A percentile compares a stretch with the other conserved stretches of the same genome.
Evolutionary conservation across 2,113 vertebrate species (phyloP).

Genomic region (Microcebus murinus): DNA sequence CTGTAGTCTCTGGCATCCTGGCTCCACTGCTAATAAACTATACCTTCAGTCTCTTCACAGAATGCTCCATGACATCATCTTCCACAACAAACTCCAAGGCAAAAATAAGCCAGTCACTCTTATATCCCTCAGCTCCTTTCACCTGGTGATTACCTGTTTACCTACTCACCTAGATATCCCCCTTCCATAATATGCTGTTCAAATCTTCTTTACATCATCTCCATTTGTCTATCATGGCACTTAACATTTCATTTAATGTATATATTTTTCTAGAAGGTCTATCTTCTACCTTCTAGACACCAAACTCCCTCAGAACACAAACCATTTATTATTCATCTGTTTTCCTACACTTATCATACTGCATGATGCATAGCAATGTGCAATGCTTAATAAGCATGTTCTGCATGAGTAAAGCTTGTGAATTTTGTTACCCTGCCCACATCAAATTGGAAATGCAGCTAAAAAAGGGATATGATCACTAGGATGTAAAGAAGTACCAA

Average conservation of each 20-base stretch:
- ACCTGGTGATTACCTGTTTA: neutral
- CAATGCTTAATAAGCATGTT: neutral
- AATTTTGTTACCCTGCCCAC: neutral
- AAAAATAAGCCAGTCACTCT: neutral
- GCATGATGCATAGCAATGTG: neutral
- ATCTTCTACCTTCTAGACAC: conserved; percentile 7
- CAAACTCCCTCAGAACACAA: neutral
- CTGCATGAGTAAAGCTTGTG: neutral
- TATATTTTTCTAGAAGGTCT: conserved; percentile 11
- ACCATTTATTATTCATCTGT: conserved; percentile 37
- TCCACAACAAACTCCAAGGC: neutral
- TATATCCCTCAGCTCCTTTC: neutral
- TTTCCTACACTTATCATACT: neutral
- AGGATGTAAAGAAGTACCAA: neutral
- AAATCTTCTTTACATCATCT: neutral
- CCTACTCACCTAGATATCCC: neutral
- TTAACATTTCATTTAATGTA: neutral
- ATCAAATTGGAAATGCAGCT: conserved; percentile 36
- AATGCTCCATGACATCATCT: neutral
- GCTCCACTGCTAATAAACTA: neutral
- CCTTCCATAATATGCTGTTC: conserved; percentile 2
- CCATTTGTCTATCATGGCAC: neutral
- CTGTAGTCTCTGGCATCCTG: neutral
- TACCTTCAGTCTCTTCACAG: neutral
- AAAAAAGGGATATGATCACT: neutral